Base-by-base conservation (phyloP, 1,140 invertebrate genomes). In the Drosophila subobscura region DNA sequence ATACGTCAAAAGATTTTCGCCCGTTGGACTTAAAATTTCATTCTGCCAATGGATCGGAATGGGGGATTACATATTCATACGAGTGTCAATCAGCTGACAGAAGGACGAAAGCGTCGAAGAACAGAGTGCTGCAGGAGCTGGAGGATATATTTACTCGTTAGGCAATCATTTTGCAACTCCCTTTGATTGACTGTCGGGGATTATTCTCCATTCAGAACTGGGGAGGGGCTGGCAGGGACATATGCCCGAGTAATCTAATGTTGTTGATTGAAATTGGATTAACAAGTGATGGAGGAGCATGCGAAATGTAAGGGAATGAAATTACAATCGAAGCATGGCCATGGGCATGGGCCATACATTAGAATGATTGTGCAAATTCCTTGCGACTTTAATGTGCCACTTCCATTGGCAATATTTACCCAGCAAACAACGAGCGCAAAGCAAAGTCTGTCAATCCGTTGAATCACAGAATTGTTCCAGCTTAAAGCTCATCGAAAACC, bases 31-130 rank as follows among this genome's bases (percentile, higher is more conserved):
- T 54, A 61, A 42, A 72, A 67, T 66, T 77, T 51, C 63, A 74
- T 73, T 77, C 57, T 68, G 54, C 42, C 20, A 33, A 56, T 51
- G 47, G 23, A 68, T 70, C 16, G 16, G 16, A 20, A 20, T 47
- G 58, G 50, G 16, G 20, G 45, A 77, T 83, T 83, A 64, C 37
- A 56, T 76, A 83, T 83, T 66, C 79, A 84, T 76, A 79, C 49
- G 55, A 79, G 73, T 84, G 79, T 75, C 79, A 83, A 71, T 79
- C 79, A 75, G 33, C 33, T 12, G 33, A 12, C 33, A 37, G 37
- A 37, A 16, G 25, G 29, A 29, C 45, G 22, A 8, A 33, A 29
- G 4, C 6, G 14, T 7, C 7, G 14, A 49, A 40, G 16, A 5
- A 5, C 5, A 1, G 47, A 12, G 8, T 5, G 6, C 14, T 2